These are phyloP conservation scores for Sericinus montela DNA, from an alignment of 2,888 invertebrate genomes.

Conservation along the genomic window DNA sequence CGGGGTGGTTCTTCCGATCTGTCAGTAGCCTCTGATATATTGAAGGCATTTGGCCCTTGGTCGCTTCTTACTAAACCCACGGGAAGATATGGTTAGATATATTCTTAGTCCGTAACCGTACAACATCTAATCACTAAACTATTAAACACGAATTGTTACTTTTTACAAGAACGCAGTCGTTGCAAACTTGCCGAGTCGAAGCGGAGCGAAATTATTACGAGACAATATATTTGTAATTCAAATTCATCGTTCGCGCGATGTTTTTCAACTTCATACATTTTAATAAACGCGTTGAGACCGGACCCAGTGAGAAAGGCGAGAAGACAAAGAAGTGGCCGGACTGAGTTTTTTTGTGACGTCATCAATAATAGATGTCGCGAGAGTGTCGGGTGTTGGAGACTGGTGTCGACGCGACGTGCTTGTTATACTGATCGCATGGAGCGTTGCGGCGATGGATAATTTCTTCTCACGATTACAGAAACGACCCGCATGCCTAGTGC, in stretches of 20 bases:
- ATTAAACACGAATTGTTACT: too few species aligned
- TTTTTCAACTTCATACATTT: conserved; percentile 4
- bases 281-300: neutral
- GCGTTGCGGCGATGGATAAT: neutral
- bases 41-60: too few species aligned
- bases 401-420: neutral
- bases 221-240: neutral
- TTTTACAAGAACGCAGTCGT: neutral
- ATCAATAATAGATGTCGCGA: neutral
- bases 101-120: too few species aligned
- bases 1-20: too few species aligned
- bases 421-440: neutral
- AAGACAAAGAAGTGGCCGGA: neutral
- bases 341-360: neutral
- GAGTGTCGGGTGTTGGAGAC: neutral
- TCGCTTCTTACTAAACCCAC: too few species aligned
- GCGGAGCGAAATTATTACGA: neutral
- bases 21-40: too few species aligned
- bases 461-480: neutral
- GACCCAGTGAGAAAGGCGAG: neutral
- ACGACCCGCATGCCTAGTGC: too few species aligned
- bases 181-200: neutral
- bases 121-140: too few species aligned
- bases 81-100: too few species aligned
- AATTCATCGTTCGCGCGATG: neutral